Evolutionary conservation across 2,797 vertebrate species (phyloP).

Genomic region (Pitangus sulphuratus): DNA sequence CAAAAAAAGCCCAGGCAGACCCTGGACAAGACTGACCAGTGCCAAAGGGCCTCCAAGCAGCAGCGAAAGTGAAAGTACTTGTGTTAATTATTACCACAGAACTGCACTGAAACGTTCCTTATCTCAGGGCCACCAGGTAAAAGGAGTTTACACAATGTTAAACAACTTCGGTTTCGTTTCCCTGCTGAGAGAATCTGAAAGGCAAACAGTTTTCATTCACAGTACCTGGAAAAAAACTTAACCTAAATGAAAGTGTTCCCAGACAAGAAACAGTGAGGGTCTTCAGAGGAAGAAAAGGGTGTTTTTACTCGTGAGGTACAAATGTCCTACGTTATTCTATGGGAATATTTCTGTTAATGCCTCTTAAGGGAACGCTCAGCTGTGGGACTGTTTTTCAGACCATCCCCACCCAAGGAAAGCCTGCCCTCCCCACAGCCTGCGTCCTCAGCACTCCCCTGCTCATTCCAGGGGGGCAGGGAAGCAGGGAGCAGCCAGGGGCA

Average conservation of each 20-base stretch:
- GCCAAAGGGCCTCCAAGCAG: neutral
- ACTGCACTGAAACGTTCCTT: neutral
- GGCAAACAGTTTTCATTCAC: neutral
- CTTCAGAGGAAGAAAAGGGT: conserved; percentile 36
- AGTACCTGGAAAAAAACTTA: neutral
- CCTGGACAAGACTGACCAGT: rapidly evolving
- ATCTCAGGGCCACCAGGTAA: neutral
- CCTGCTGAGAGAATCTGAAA: neutral
- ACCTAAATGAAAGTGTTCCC: neutral
- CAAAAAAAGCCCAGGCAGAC: neutral
- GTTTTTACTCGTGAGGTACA: conserved; percentile 56
- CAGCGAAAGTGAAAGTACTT: neutral
- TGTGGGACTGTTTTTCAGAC: neutral
- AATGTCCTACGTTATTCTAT: conserved; percentile 58
- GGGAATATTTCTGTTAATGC: conserved; percentile 40
- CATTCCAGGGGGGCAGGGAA: neutral
- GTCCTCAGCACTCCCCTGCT: conserved; percentile 28
- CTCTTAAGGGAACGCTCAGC: neutral
- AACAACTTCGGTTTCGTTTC: neutral
- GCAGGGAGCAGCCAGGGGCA: conserved; percentile 10
- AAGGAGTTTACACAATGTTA: neutral
- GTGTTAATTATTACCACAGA: neutral
- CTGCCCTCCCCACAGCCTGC: neutral
- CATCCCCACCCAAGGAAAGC: neutral
- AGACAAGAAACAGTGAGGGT: neutral